Conservation (phyloP, 2,888 invertebrate genomes). For the Amorpha juglandis region DNA sequence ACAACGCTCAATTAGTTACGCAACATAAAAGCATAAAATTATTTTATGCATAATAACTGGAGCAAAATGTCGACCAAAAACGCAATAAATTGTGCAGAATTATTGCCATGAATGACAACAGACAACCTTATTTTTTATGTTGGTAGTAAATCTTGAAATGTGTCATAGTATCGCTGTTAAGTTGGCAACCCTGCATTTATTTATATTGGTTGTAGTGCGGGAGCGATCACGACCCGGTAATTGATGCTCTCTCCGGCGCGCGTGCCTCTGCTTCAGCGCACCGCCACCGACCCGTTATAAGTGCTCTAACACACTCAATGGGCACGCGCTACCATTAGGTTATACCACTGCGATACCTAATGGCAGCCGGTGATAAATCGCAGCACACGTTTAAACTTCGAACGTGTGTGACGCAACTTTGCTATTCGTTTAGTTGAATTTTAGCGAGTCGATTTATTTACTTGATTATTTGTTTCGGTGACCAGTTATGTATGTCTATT, state of each 20-base stretch:
- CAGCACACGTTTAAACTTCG: constrained; percentile 20
- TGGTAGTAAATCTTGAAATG: constrained; percentile 24
- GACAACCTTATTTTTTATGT: constrained; percentile 9
- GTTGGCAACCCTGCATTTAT: constrained; percentile 65
- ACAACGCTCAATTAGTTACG: background rate
- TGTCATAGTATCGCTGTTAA: constrained; percentile 37
- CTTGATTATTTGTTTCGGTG: background rate
- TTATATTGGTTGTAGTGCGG: constrained; percentile 80
- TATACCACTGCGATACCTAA: constrained; percentile 25
- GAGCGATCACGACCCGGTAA: constrained; percentile 82
- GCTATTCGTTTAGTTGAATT: background rate
- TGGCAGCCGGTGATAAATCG: constrained; percentile 22
- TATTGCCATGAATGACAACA: constrained; percentile 13
- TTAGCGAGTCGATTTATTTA: constrained; percentile 26
- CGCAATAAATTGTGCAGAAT: constrained; percentile 9
- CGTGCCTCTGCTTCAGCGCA: constrained; percentile 58
- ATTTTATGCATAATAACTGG: constrained; percentile 1
- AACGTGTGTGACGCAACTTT: constrained; percentile 20
- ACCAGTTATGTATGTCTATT: background rate
- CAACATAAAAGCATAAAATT: background rate
- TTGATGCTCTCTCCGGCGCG: constrained; percentile 74
- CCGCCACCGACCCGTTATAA: constrained; percentile 54
- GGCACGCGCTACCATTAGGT: constrained; percentile 47
- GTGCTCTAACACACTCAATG: constrained; percentile 55
- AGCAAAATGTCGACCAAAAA: constrained; percentile 15